Conservation (phyloP, 2,888 invertebrate species). For the Himalopsyche kuldschensis region DNA sequence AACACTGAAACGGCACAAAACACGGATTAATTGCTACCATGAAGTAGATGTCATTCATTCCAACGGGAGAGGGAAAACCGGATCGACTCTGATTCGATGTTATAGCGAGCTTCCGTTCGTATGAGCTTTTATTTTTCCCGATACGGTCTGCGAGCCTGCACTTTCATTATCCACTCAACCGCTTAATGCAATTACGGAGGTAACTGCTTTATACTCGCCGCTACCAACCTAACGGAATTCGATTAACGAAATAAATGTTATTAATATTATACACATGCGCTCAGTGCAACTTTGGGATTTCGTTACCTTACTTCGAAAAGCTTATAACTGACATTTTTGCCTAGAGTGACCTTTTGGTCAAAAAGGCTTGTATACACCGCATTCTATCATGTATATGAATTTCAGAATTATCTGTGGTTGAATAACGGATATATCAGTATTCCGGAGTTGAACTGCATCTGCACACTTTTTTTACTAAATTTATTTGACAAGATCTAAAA, state of each 20-base stretch:
- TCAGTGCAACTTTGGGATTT: not conserved
- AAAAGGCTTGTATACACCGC: too few species aligned
- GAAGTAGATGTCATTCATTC: conserved; percentile 26
- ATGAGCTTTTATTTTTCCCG: not conserved
- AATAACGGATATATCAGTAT: too few species aligned
- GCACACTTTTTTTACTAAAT: too few species aligned
- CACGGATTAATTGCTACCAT: conserved; percentile 15
- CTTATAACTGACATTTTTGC: too few species aligned
- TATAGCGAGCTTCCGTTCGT: not conserved
- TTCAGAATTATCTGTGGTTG: too few species aligned
- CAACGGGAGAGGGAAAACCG: conserved; percentile 9
- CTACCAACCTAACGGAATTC: not conserved
- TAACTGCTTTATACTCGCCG: conserved; percentile 11
- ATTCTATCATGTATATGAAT: too few species aligned
- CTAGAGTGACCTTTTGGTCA: too few species aligned
- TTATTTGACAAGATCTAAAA: too few species aligned
- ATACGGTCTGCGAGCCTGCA: not conserved
- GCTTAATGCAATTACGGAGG: conserved; percentile 36
- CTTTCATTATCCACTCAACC: conserved; percentile 29
- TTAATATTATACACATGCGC: not conserved
- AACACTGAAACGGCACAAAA: not conserved
- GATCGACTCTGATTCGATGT: conserved; percentile 15
- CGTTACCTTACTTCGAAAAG: too few species aligned
- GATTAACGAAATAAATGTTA: not conserved
- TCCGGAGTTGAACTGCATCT: too few species aligned